Evolutionary conservation across 2,888 invertebrate genomes (phyloP), one percentile per base, ranked within the genome.

Genomic region (Hirtodrosophila duncani): DNA sequence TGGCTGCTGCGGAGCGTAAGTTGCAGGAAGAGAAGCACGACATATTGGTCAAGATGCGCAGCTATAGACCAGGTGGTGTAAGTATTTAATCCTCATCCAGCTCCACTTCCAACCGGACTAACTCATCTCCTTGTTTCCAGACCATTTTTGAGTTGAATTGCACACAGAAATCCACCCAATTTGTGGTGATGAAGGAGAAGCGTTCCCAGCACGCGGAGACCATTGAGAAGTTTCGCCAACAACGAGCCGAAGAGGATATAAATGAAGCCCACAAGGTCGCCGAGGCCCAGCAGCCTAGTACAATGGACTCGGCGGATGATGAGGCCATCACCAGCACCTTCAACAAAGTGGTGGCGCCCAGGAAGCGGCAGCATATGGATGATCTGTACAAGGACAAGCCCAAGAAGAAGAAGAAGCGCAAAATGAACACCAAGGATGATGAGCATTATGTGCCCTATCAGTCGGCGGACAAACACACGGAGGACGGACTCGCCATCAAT

Each of bases 141-240:
- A 99, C 98, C 0, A 94, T 99, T 75, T 95, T 99, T 86, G 99
- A 99, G 88, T 89, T 98, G 37, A 93, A 94, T 30, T 91, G 93
- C 0, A 94, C 93, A 83, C 90, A 92, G 71, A 91, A 95, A 83
- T 93, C 95, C 0, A 89, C 91, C 0, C 92, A 92, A 82, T 93
- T 93, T 67, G 87, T 91, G 48, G 92, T 94, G 0, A 99, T 99
- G 98, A 95, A 96, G 85, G 89, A 91, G 7, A 97, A 97, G 86
- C 90, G 98, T 36, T 89, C 91, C 62, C 88, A 91, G 82, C 91
- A 97, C 87, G 88, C 91, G 84, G 84, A 91, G 69, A 58, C 86
- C 77, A 86, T 86, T 56, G 84, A 86, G 39, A 87, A 90, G 85
- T 88, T 61, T 49, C 87, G 68, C 59, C 84, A 72, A 18, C 83